phyloP scores from a whole-genome alignment of 2,888 invertebrate genomes.

The Sphaerophoria taeniata region DNA sequence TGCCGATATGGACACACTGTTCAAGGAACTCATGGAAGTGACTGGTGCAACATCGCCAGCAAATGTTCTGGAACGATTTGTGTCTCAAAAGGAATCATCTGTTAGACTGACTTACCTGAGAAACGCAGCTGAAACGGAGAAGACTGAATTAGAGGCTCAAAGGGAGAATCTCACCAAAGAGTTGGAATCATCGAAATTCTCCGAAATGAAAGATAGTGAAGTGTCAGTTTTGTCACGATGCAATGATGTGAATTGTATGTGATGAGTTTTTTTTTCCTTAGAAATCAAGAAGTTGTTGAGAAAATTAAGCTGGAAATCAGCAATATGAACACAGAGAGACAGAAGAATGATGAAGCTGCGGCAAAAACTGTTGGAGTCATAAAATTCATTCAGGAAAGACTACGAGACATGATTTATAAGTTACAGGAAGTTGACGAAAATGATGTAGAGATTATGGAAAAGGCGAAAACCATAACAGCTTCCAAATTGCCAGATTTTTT shows the following conservation, averaged over 20 bases:
- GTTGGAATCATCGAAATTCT: conserved; percentile 90
- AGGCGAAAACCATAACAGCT: conserved; percentile 77
- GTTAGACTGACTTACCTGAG: conserved; percentile 88
- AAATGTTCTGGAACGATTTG: conserved; percentile 89
- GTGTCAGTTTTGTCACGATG: conserved; percentile 84
- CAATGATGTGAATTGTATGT: background rate
- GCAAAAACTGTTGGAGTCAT: conserved; percentile 79
- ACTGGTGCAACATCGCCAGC: conserved; percentile 90
- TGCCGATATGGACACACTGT: conserved; percentile 86
- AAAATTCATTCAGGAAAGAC: conserved; percentile 80
- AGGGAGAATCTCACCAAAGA: conserved; percentile 87
- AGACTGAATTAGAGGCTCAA: conserved; percentile 87
- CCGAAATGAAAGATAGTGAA: conserved; percentile 91
- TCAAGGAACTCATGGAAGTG: conserved; percentile 89
- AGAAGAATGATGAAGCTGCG: conserved; percentile 81
- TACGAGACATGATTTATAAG: conserved; percentile 82
- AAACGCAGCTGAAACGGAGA: conserved; percentile 89
- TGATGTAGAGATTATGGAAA: conserved; percentile 78
- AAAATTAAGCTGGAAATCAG: conserved; percentile 86
- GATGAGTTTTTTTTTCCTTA: conserved; percentile 78
- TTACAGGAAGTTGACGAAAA: conserved; percentile 82
- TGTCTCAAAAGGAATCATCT: conserved; percentile 89
- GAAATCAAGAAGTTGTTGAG: conserved; percentile 89
- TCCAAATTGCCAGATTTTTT: conserved; percentile 79
- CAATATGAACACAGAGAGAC: conserved; percentile 83